Evolutionary conservation across 2,888 invertebrate genomes (phyloP).

Genomic region (Drosophila meridiana): DNA sequence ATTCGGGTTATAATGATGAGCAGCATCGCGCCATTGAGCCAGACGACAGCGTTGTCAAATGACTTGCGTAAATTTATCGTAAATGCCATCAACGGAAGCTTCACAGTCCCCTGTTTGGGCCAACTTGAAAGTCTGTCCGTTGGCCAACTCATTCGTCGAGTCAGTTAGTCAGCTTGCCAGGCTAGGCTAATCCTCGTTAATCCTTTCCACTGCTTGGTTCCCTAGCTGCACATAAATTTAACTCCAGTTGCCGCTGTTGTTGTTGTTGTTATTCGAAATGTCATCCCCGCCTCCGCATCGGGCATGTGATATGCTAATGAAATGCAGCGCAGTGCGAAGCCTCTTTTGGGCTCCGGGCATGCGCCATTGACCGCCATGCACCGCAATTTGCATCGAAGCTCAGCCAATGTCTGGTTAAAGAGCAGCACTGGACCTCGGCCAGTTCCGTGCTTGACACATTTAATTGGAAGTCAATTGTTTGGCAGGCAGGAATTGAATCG

Average conservation of each 20-base stretch:
- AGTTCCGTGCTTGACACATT: conserved; percentile 60
- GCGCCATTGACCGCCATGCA: conserved; percentile 50
- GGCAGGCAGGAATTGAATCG: conserved; percentile 34
- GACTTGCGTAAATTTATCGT: conserved; percentile 84
- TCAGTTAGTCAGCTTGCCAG: conserved; percentile 36
- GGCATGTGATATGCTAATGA: conserved; percentile 69
- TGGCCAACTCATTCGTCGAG: conserved; percentile 15
- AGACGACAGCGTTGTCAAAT: conserved; percentile 74
- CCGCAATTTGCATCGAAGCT: conserved; percentile 44
- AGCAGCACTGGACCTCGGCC: conserved; percentile 8
- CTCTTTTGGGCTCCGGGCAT: conserved; percentile 41
- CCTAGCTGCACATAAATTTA: conserved; percentile 64
- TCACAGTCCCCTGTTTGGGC: conserved; percentile 17
- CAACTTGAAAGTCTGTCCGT: conserved; percentile 11
- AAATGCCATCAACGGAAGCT: conserved; percentile 80
- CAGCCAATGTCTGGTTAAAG: conserved; percentile 18
- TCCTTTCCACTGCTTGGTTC: conserved; percentile 56
- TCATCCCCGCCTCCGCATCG: conserved; percentile 34
- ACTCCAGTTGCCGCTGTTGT: conserved; percentile 22
- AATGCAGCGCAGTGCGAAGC: conserved; percentile 52
- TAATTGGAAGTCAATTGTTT: conserved; percentile 74
- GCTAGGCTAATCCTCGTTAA: conserved; percentile 74
- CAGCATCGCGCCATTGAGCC: conserved; percentile 34
- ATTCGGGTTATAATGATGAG: conserved; percentile 70
- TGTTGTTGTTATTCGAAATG: conserved; percentile 32